Base-by-base conservation (phyloP, 1,140 invertebrate species). In the Hycleus phaleratus region DNA sequence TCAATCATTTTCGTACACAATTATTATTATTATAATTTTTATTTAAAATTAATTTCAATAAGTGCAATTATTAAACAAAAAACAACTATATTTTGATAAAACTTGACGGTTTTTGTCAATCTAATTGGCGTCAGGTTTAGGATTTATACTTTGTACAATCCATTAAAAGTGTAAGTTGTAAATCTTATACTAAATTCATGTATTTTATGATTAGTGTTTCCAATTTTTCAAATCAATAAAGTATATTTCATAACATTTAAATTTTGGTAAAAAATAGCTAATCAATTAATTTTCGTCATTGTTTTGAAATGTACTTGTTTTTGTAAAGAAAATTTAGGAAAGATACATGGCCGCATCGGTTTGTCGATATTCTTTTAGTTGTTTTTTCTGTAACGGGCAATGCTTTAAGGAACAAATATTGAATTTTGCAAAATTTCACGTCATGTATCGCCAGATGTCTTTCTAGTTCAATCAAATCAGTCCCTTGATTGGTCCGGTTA, bases 161-260 rank as follows among this genome's bases (percentile, higher is more conserved):
- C 32, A 32, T 32, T 32, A 32, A 32, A 38, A 25, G 52, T 60
- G 52, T 60, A 58, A 58, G 46, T 57, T 58, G 45, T 47, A 43
- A 61, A 58, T 39, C 38, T 46, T 32, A 32, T 32, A 32, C 25
- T 24, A 60, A 45, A 54, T 63, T 51, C 44, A 52, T 64, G 62
- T 64, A 59, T 64, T 64, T 61, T 61, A 59, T 18, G 18, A 18
- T 60, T 63, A 61, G 46, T 59, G 59, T 61, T 61, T 61, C 52
- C 46, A 54, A 44, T 38, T 56, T 60, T 49, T 26, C 26, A 32
- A 32, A 32, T 32, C 32, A 32, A 32, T 39, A 53, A 54, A 51
- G 52, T 62, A 60, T 49, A 46, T 57, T 60, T 56, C 56, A 46
- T 45, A 53, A 64, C 55, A 57, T 38, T 44, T 18, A 18, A 32